Conservation (phyloP, 2,888 invertebrate genomes). For the Bhutanitis thaidina region DNA sequence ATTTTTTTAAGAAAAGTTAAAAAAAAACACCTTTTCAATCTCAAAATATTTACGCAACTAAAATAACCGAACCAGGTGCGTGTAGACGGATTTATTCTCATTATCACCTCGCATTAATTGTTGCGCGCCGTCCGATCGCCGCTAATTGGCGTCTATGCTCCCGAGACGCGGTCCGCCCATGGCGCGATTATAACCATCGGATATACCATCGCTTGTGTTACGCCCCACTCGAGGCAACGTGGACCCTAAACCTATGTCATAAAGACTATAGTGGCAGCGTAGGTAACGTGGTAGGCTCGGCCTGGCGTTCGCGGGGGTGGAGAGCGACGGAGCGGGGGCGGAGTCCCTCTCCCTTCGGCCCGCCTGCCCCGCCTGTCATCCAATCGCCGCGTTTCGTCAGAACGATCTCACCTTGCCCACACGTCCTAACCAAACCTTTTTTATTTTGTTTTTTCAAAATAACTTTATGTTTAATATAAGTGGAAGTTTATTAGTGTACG, state of each 20-base stretch:
- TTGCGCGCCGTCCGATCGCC: conserved; percentile 50
- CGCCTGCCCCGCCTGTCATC: conserved; percentile 62
- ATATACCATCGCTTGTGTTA: conserved; percentile 42
- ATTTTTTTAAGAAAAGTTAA: too few species aligned
- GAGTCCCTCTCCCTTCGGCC: conserved; percentile 57
- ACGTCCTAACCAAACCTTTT: conserved; percentile 68
- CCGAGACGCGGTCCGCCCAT: conserved; percentile 72
- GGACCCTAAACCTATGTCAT: conserved; percentile 35
- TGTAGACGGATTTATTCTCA: neutral
- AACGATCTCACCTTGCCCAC: conserved; percentile 71
- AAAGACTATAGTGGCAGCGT: conserved; percentile 48
- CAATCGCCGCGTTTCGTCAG: conserved; percentile 59
- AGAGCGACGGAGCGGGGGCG: conserved; percentile 58
- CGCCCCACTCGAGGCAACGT: conserved; percentile 35
- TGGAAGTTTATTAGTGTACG: neutral
- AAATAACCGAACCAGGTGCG: neutral
- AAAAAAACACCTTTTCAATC: neutral
- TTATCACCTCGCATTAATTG: conserved; percentile 47
- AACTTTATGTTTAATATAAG: conserved; percentile 6
- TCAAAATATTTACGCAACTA: neutral
- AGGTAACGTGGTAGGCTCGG: conserved; percentile 54
- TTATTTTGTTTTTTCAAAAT: conserved; percentile 32
- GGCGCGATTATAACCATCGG: conserved; percentile 70
- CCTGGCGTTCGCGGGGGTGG: conserved; percentile 58
- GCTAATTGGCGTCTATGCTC: conserved; percentile 73